Evolutionary conservation across 2,888 invertebrate species (phyloP).

Genomic region (Tricholauxania praeusta): DNA sequence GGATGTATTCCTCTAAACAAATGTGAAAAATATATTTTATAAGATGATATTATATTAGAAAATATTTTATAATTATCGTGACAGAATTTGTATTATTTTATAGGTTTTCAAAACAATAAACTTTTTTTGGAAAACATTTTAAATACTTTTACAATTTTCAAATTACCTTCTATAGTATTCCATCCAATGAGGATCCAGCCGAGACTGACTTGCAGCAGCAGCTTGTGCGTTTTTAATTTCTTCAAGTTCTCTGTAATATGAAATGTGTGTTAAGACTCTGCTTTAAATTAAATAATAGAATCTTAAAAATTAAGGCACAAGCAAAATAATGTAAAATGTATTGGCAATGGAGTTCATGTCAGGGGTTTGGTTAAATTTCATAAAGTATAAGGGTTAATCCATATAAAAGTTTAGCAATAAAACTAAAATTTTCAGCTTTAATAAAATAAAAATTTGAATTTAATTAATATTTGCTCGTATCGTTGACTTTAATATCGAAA

Average conservation of each 20-base stretch:
- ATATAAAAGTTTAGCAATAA: not conserved
- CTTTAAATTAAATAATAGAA: too few species aligned
- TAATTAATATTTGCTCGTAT: not conserved
- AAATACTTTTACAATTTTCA: conserved; percentile 2
- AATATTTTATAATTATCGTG: not conserved
- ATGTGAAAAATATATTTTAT: conserved; percentile 22
- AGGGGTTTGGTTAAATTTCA: not conserved
- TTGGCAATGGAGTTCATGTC: not conserved
- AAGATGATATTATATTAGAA: not conserved
- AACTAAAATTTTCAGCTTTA: not conserved
- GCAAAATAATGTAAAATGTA: too few species aligned
- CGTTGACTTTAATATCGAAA: too few species aligned
- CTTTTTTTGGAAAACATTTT: not conserved
- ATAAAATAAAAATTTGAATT: not conserved
- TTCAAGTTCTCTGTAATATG: conserved; percentile 77
- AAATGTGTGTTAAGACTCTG: too few species aligned
- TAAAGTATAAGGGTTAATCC: not conserved
- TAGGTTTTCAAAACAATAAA: conserved; percentile 4
- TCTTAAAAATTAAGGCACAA: too few species aligned
- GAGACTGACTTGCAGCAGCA: conserved; percentile 73
- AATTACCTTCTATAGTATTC: conserved; percentile 82
- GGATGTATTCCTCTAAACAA: conserved; percentile 73
- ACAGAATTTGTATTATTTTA: not conserved
- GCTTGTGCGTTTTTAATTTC: conserved; percentile 81
- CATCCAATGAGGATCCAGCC: conserved; percentile 85